Evolutionary conservation across 2,113 vertebrate genomes (phyloP).

Genomic region (Myrmophylax atrothorax): DNA sequence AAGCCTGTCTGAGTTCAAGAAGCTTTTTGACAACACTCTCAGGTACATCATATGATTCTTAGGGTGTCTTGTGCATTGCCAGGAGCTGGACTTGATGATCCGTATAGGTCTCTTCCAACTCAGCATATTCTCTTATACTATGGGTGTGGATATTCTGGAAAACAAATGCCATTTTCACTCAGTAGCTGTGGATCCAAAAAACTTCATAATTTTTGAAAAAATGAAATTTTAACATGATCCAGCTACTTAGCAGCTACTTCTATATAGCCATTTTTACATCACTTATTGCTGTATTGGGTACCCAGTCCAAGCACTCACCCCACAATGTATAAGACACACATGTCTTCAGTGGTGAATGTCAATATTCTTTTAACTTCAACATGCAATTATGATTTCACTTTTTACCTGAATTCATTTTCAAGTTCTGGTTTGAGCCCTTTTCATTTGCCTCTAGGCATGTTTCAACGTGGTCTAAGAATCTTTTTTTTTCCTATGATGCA

Average conservation of each 20-base stretch:
- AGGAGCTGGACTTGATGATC: neutral
- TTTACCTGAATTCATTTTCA: neutral
- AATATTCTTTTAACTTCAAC: neutral
- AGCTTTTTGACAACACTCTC: neutral
- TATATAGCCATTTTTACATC: neutral
- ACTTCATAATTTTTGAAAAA: neutral
- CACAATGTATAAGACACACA: neutral
- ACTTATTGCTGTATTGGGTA: neutral
- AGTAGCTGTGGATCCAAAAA: neutral
- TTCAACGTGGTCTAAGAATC: constrained; percentile 20
- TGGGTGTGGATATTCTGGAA: neutral
- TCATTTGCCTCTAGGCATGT: constrained; percentile 2
- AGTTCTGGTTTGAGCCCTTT: neutral
- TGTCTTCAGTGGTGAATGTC: neutral
- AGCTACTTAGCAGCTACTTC: neutral
- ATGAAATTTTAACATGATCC: neutral
- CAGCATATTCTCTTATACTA: neutral
- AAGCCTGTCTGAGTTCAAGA: neutral
- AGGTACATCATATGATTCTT: neutral
- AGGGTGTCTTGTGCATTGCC: neutral
- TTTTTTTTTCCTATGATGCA: constrained; percentile 36
- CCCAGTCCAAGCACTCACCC: neutral
- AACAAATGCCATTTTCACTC: neutral
- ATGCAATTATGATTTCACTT: neutral
- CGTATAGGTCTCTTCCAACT: neutral